Percentiles rank a stretch among this genome's conserved stretches.
These are phyloP conservation scores for Beris morrisii DNA, from an alignment of 2,888 invertebrate species.

Conservation along the genomic window DNA sequence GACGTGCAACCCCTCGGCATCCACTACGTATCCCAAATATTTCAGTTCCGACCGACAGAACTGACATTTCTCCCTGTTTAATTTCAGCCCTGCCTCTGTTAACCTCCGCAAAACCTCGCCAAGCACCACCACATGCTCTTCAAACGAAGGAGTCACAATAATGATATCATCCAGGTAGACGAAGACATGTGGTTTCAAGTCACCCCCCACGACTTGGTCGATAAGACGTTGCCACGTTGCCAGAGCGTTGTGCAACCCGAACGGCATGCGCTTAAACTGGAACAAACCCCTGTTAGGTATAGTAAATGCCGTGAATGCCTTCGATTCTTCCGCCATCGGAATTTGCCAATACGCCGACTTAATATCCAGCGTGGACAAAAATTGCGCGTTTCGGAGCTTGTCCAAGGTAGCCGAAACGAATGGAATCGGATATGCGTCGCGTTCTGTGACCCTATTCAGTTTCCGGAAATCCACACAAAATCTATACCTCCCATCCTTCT, in stretches of 20 bases:
- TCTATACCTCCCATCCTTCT: conserved; percentile 38
- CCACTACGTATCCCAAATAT: conserved; percentile 25
- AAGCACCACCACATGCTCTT: conserved; percentile 11
- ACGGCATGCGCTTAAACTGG: conserved; percentile 15
- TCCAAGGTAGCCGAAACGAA: conserved; percentile 35
- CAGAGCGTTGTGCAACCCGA: conserved; percentile 28
- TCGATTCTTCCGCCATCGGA: conserved; percentile 28
- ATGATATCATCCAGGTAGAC: conserved; percentile 31
- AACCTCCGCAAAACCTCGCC: conserved; percentile 11
- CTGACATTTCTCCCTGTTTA: conserved; percentile 16
- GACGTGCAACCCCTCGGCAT: neutral
- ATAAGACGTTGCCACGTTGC: conserved; percentile 7
- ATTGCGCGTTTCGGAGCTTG: neutral
- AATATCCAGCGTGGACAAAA: conserved; percentile 31
- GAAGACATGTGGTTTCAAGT: conserved; percentile 35
- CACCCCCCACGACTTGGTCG: neutral
- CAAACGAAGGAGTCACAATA: conserved; percentile 8
- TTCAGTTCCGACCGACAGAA: conserved; percentile 7
- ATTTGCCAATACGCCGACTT: conserved; percentile 43
- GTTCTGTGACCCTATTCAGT: conserved; percentile 41
- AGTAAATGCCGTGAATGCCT: neutral
- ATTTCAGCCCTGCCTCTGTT: neutral
- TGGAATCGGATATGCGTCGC: conserved; percentile 43
- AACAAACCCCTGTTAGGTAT: neutral
- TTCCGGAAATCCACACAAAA: conserved; percentile 43